phyloP scores from a whole-genome alignment of 1,140 invertebrate species.

The Drusus annulatus region DNA sequence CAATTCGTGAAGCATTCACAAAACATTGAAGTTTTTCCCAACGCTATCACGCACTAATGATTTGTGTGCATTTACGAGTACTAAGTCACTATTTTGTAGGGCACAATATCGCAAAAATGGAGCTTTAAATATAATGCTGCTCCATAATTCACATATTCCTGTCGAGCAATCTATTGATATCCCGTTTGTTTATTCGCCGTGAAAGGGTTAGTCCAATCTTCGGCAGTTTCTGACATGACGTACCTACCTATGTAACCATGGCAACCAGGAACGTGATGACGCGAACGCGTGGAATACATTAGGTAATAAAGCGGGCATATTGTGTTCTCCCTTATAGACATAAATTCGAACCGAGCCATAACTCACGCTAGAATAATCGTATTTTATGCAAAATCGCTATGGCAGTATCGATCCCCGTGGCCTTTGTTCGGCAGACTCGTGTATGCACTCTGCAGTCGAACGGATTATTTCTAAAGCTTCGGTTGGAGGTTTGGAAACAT shows the following conservation, averaged over 20 bases:
- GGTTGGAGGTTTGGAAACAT: background rate
- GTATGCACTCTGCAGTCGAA: slow-evolving; percentile 9
- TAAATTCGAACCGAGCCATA: slow-evolving; percentile 58
- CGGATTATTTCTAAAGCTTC: background rate
- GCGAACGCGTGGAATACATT: slow-evolving; percentile 55
- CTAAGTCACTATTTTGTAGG: no score
- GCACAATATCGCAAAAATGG: no score
- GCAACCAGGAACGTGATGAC: slow-evolving; percentile 45
- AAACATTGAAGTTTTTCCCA: no score
- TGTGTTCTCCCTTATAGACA: slow-evolving; percentile 51
- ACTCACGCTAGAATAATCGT: slow-evolving; percentile 59
- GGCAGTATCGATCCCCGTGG: slow-evolving; percentile 56
- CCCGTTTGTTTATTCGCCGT: no score
- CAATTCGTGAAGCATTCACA: no score
- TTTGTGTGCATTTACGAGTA: no score
- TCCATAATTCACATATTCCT: no score
- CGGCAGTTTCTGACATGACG: slow-evolving; percentile 43
- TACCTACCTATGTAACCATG: no score
- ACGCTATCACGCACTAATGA: no score
- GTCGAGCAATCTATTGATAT: no score
- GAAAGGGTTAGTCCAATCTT: slow-evolving; percentile 29
- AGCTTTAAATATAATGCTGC: no score
- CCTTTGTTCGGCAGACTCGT: slow-evolving; percentile 46
- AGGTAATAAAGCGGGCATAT: slow-evolving; percentile 55
- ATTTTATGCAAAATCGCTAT: slow-evolving; percentile 60